Base-by-base conservation (phyloP, 2,888 invertebrate species). In the Noctua comes region DNA sequence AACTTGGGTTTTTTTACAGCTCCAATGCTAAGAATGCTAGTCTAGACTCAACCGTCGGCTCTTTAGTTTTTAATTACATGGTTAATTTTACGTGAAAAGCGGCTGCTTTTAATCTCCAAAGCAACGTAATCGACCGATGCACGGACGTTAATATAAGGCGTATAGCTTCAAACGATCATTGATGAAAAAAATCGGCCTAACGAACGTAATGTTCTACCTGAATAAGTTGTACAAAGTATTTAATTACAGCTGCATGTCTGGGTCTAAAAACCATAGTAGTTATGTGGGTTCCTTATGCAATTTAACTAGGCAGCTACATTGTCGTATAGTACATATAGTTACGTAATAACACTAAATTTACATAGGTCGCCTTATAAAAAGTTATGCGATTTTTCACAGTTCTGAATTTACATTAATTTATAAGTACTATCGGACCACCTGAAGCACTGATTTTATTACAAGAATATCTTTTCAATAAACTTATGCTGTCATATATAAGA, bases 1-100 rank as follows among this genome's bases (percentile, higher is more conserved):
- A 76, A 40, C 51, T 62, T 31, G 43, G 54, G 11, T 73, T 77
- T 68, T 31, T 27, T 72, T 64, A 31, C 13, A 62, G 27, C 43
- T 54, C 81, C 68, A 76, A 78, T 72, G 77, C 74, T 75, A 72
- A 70, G 79, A 80, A 80, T 76, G 86, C 74, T 68, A 70, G 24
- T 74, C 80, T 73, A 86, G 77, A 80, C 69, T 78, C 62, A 70
- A 69, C 79, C 79, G 76, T 65, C 76, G 73, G 79, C 62, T 86
- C 77, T 72, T 81, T 81, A 84, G 77, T 80, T 89, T 88, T 81
- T 84, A 84, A 89, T 88, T 85, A 82, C 88, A 88, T 83, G 85
- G 88, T 83, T 80, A 76, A 85, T 88, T 89, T 85, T 79, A 86
- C 73, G 81, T 79, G 76, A 86, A 82, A 82, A 79, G 88, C 88